Percentiles rank a stretch among this genome's conserved stretches.
phyloP scores from a whole-genome alignment of 2,888 invertebrate genomes.

The Lasius platythorax region DNA sequence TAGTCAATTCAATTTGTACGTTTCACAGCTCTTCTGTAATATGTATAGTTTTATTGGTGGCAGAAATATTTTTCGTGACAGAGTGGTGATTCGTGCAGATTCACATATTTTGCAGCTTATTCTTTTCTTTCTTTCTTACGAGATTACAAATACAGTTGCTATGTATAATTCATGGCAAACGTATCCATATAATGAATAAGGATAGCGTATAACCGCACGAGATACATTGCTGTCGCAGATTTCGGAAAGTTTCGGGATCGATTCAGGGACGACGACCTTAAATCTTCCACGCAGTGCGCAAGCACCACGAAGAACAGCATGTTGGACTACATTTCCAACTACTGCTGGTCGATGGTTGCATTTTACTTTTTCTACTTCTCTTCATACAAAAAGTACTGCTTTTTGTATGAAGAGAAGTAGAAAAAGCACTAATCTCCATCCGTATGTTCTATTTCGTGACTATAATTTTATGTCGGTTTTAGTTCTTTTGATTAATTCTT shows the following conservation, averaged over 20 bases:
- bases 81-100: constrained; percentile 2
- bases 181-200: neutral
- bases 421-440: neutral
- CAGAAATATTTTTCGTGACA: neutral
- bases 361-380: neutral
- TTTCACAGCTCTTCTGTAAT: constrained; percentile 20
- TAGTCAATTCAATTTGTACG: constrained; percentile 41
- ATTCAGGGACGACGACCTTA: constrained; percentile 64
- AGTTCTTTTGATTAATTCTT: constrained; percentile 1
- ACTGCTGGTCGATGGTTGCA: constrained; percentile 62
- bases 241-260: constrained; percentile 62
- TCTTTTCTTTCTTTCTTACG: neutral
- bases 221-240: constrained; percentile 43
- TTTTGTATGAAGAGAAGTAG: no score
- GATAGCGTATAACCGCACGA: neutral
- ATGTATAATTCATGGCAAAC: neutral
- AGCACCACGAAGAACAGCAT: constrained; percentile 69
- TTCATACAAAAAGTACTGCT: neutral
- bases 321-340: constrained; percentile 70
- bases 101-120: neutral
- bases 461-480: neutral
- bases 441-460: neutral
- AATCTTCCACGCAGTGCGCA: constrained; percentile 69
- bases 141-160: neutral
- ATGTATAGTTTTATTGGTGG: constrained; percentile 16